Conservation (phyloP, 2,888 invertebrate genomes). For the Dromius quadrimaculatus region DNA sequence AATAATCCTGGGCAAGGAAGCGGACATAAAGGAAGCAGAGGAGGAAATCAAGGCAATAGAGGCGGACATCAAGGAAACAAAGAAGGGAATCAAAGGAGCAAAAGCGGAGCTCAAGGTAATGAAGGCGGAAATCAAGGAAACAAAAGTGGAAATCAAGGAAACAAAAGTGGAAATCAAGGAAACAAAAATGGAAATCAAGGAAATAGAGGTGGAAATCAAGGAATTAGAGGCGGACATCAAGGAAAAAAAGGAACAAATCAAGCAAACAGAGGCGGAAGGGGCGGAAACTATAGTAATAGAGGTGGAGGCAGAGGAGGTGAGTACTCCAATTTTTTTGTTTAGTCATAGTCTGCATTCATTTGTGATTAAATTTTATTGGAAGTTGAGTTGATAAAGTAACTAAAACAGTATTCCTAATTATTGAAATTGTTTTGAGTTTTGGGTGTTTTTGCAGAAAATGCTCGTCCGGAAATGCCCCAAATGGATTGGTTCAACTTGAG, state of each 20-base stretch:
- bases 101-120: not conserved
- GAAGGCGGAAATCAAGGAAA: not conserved
- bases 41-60: conserved; percentile 7
- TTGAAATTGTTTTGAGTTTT: too few species aligned
- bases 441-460: too few species aligned
- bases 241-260: conserved; percentile 1
- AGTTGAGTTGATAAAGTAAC: too few species aligned
- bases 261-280: not conserved
- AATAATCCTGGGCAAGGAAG: too few species aligned
- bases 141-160: not conserved
- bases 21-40: not conserved
- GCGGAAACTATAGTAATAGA: not conserved
- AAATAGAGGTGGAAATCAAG: conserved; percentile 13
- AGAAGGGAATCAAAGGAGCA: not conserved
- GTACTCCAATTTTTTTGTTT: too few species aligned
- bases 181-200: conserved; percentile 6
- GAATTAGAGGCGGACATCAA: conserved; percentile 5
- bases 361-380: too few species aligned
- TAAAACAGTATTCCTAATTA: too few species aligned
- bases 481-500: conserved; percentile 23
- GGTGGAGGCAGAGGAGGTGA: not conserved
- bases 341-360: too few species aligned
- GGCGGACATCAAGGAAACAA: not conserved
- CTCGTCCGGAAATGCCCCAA: conserved; percentile 21
- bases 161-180: not conserved